A percentile compares a stretch with the other conserved stretches of the same genome.
Evolutionary conservation across 2,888 invertebrate genomes (phyloP).

Genomic region (Luffia ferchaultella): DNA sequence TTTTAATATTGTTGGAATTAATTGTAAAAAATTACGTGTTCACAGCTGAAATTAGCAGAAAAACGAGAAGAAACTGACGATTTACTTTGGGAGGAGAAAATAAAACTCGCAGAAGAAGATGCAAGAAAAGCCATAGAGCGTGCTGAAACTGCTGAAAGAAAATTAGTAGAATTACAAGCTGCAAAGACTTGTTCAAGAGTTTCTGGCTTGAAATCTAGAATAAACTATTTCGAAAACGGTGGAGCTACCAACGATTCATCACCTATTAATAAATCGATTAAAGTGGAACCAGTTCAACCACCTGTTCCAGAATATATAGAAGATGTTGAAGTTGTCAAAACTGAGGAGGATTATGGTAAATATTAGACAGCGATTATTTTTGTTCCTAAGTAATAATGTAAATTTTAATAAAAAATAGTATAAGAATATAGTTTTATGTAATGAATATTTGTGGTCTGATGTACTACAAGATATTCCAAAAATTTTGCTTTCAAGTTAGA

Average conservation of each 20-base stretch:
- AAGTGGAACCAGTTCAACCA: not conserved
- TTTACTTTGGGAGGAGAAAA: slow-evolving; percentile 74
- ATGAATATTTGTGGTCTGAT: too few relatives aligned
- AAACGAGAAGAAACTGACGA: slow-evolving; percentile 72
- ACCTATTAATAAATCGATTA: not conserved
- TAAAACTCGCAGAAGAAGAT: slow-evolving; percentile 74
- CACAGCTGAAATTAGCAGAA: slow-evolving; percentile 67
- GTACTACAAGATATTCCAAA: too few relatives aligned
- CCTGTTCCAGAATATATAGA: not conserved
- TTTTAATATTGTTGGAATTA: too few relatives aligned
- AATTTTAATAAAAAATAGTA: too few relatives aligned
- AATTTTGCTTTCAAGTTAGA: too few relatives aligned
- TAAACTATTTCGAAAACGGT: slow-evolving; percentile 48
- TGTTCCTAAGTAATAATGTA: too few relatives aligned
- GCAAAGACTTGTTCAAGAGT: slow-evolving; percentile 14
- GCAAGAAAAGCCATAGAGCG: slow-evolving; percentile 67
- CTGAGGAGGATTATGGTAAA: not conserved
- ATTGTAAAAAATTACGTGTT: too few relatives aligned
- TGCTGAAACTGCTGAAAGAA: slow-evolving; percentile 59
- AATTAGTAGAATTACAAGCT: slow-evolving; percentile 22
- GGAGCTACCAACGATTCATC: slow-evolving; percentile 14
- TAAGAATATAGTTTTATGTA: too few relatives aligned
- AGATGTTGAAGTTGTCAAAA: not conserved
- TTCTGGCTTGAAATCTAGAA: slow-evolving; percentile 41
- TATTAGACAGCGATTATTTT: too few relatives aligned